A percentile compares a stretch with the other conserved stretches of the same genome.
Conservation (phyloP, 2,888 invertebrate genomes). For the Portevinia maculata region DNA sequence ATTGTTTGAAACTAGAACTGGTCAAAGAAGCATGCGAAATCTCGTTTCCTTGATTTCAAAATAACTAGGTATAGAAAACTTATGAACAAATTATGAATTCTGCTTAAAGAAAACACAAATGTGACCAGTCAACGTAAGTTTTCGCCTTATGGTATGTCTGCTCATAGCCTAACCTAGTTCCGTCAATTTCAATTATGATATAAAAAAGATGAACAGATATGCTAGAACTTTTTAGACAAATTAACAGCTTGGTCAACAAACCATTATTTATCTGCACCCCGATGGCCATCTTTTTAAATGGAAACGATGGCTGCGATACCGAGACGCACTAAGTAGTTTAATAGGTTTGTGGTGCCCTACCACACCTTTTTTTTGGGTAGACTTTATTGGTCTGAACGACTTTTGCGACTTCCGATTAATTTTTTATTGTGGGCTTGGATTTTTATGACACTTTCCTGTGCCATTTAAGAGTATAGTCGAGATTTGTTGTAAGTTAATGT, state of each 20-base stretch:
- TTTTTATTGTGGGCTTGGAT: not conserved
- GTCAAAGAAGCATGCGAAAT: too few relatives aligned
- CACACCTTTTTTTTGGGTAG: constrained; percentile 26
- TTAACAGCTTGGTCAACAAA: constrained; percentile 46
- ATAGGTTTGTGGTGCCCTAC: constrained; percentile 33
- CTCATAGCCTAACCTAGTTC: not conserved
- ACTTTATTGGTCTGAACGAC: not conserved
- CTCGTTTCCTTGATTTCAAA: too few relatives aligned
- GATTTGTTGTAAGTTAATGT: constrained; percentile 6
- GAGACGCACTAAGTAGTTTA: constrained; percentile 46
- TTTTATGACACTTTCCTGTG: constrained; percentile 39
- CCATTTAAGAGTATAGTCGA: constrained; percentile 35
- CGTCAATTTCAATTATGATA: constrained; percentile 45
- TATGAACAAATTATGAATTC: too few relatives aligned
- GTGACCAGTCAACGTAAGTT: too few relatives aligned
- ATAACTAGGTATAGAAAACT: too few relatives aligned
- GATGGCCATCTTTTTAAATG: constrained; percentile 23
- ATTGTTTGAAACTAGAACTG: too few relatives aligned
- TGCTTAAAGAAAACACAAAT: too few relatives aligned
- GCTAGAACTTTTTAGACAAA: not conserved
- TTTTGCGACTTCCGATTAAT: constrained; percentile 25
- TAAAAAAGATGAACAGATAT: constrained; percentile 30
- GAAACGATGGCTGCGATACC: constrained; percentile 24
- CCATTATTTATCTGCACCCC: constrained; percentile 20
- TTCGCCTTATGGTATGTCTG: too few relatives aligned